Evolutionary conservation across 2,113 vertebrate genomes (phyloP).

Genomic region (Mola mola): DNA sequence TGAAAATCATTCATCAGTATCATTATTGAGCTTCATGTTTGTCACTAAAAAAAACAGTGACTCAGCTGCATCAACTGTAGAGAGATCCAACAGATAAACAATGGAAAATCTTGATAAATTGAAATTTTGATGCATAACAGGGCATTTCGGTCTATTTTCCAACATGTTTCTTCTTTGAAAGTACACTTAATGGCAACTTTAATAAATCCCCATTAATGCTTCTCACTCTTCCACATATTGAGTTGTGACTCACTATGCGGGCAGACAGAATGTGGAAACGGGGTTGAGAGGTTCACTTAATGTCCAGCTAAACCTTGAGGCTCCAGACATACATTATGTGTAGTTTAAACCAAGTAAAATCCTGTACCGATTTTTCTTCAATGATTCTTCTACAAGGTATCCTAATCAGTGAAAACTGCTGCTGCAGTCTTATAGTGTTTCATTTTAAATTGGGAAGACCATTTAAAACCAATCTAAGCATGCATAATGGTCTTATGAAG

Average conservation of each 20-base stretch:
- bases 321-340: not conserved
- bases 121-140: conserved; percentile 64
- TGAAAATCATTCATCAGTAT: conserved; percentile 72
- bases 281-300: conserved; percentile 21
- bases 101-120: conserved; percentile 60
- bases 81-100: conserved; percentile 70
- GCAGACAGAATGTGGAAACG: conserved; percentile 22
- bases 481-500: no score
- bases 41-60: no score
- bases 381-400: not conserved
- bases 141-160: conserved; percentile 22
- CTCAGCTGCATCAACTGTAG: conserved; percentile 60
- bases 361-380: not conserved
- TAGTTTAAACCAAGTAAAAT: not conserved
- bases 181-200: conserved; percentile 43
- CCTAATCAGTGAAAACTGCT: not conserved
- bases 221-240: conserved; percentile 28
- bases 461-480: no score
- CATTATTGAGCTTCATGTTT: conserved; percentile 75
- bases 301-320: conserved; percentile 26
- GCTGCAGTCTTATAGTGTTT: no score
- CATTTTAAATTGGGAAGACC: no score
- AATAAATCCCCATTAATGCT: conserved; percentile 32
- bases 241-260: conserved; percentile 47
- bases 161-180: conserved; percentile 33